Evolutionary conservation across 1,140 invertebrate genomes (phyloP).

Genomic region (Panagrolaimus sp.): DNA sequence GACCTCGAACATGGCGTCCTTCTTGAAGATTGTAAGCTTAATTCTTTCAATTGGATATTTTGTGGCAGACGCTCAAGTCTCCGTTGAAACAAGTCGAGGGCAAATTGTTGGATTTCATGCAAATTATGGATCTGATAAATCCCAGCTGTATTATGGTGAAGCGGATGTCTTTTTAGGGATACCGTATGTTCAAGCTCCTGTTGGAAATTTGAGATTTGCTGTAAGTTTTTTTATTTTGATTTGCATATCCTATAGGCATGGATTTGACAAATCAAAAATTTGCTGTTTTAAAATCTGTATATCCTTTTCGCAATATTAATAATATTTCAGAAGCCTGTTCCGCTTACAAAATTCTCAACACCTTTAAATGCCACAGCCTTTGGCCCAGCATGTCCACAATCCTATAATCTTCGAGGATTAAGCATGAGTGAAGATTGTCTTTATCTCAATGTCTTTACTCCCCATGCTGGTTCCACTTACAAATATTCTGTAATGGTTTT

Average conservation of each 20-base stretch:
- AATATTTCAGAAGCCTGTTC: conserved; percentile 7
- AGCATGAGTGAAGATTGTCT: conserved; percentile 12
- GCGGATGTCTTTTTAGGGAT: conserved; percentile 8
- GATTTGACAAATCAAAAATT: too few relatives aligned
- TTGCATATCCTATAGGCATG: too few relatives aligned
- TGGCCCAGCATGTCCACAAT: neutral
- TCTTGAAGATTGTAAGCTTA: neutral
- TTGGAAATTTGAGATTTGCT: neutral
- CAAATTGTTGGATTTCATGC: neutral
- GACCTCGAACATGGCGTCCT: too few relatives aligned
- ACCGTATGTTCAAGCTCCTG: neutral
- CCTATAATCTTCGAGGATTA: neutral
- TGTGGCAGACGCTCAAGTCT: neutral
- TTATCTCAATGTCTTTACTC: conserved; percentile 4
- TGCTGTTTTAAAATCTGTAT: too few relatives aligned
- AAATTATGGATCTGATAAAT: conserved; percentile 5
- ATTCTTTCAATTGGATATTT: neutral
- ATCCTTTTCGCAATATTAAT: too few relatives aligned
- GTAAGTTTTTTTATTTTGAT: conserved; percentile 12
- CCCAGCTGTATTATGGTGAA: neutral
- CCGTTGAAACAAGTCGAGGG: neutral
- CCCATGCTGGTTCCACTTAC: neutral
- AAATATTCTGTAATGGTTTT: conserved; percentile 18
- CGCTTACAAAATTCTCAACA: neutral
- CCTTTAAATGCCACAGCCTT: neutral